Evolutionary conservation across 2,113 vertebrate genomes (phyloP), one percentile per base, ranked within the genome.

Genomic region (Chelonoidis abingdonii): DNA sequence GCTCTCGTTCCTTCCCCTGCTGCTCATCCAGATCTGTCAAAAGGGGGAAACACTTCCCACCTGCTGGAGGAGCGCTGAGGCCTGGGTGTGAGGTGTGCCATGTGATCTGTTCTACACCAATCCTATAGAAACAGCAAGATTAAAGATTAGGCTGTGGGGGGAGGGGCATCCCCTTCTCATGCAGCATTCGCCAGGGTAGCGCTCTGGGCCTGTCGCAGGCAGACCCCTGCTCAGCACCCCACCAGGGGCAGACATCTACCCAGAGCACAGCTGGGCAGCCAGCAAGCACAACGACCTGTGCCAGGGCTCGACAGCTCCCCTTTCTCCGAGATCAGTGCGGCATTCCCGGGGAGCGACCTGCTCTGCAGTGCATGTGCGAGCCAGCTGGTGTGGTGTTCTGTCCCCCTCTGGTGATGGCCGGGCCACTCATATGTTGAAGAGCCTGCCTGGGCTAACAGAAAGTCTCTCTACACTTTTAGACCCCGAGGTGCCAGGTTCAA

Each of bases 401-500:
- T 72, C 19, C 69, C 69, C n/a, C 69, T 72, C 35, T 72, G 9
- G 19, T 38, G 35, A n/a, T 10, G 21, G 69, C n/a, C 8, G 21
- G 69, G 69, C 21, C 35, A 38, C n/a, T 41, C 6, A 11, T n/a
- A 22, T n/a, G 10, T 22, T 41, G n/a, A 38, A 38, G n/a, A 38
- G 9, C 69, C 19, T 72, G 50, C 49, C 10, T 72, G 14, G 2
- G 47, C 57, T 6, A 5, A 27, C 13, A 31, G 12, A 62, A 62
- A 62, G 29, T 31, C 59, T 21, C 17, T 38, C 69, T 56, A 9
- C 9, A 9, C 54, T 25, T 56, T 22, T 56, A 25, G 9, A 56
- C 4, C 24, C 25, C 44, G 38, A 47, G 19, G 2, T 29, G 29
- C 13, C 6, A 1, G 0, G 7, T 16, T 65, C 53, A 49, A 44